Evolutionary conservation across 1,140 invertebrate genomes (phyloP), one percentile per base, ranked within the genome.

Genomic region (Orius insidiosus): DNA sequence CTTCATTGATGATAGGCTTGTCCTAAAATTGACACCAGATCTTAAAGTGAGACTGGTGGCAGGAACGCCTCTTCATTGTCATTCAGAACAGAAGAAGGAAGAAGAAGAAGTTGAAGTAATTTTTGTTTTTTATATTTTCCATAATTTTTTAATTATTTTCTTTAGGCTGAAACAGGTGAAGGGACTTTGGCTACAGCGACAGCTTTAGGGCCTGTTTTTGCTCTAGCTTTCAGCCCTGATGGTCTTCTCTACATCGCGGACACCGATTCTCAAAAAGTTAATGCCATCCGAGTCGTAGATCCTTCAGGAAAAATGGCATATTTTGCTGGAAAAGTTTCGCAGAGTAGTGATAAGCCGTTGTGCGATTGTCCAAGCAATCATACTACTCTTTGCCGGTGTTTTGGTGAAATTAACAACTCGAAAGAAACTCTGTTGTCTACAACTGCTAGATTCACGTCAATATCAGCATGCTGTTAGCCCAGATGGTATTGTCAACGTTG

Each of bases 231-330:
- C 62, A 84, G 85, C 49, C 85, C 88, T 0, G 83, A 78, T 55
- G 93, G 93, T 5, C 85, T 95, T 59, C 66, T 97, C 0, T 96
- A 90, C 58, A 81, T 96, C 41, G 87, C 92, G 1, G 89, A 94
- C 62, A 86, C n/a, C 46, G 86, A 95, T 62, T 85, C 85, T 1
- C 77, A 87, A 54, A 76, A 83, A 48, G 75, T 87, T 1, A 94
- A 94, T 63, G 78, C 85, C 4, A 85, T 95, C 1, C 73, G 87
- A 47, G 73, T 82, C 7, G 78, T 85, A 41, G 76, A 86, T 56
- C 78, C 80, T 0, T 76, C 80, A 1, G 86, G 86, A 32, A 79
- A 78, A 58, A 86, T 89, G 65, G 78, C 76, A 30, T 76, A 85
- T 56, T 84, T 85, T 60, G 76, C 82, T 55, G 78, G 86, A 49